These are phyloP conservation scores for Amiota communis DNA, from an alignment of 2,888 invertebrate species.

Conservation along the genomic window DNA sequence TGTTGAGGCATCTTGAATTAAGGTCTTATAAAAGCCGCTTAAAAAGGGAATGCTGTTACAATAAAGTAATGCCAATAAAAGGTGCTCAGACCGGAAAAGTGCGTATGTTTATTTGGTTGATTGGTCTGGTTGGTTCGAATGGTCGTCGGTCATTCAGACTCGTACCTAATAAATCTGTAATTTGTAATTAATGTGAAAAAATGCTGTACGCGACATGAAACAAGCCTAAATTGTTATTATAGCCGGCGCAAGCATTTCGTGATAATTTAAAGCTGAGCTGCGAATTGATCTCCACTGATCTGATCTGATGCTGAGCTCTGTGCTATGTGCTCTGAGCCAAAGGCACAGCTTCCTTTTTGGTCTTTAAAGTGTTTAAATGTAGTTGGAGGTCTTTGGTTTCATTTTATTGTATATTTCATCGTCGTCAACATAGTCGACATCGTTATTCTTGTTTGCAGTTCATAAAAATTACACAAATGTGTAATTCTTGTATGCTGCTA, in stretches of 20 bases:
- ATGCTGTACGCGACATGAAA: conserved; percentile 60
- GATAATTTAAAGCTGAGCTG: neutral
- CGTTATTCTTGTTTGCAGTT: conserved; percentile 33
- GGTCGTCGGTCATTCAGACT: conserved; percentile 33
- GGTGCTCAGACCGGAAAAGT: too few relatives aligned
- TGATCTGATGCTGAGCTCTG: too few relatives aligned
- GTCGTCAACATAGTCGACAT: neutral
- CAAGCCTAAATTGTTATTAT: conserved; percentile 66
- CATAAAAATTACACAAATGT: conserved; percentile 54
- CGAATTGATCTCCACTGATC: conserved; percentile 32
- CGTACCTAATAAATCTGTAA: conserved; percentile 68
- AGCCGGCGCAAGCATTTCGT: neutral
- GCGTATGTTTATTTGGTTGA: too few relatives aligned
- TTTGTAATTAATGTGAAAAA: conserved; percentile 70
- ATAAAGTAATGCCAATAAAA: too few relatives aligned
- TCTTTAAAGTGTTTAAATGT: neutral
- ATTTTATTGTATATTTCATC: conserved; percentile 5
- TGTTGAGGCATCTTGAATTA: conserved; percentile 44
- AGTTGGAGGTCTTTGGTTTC: neutral
- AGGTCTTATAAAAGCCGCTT: conserved; percentile 40
- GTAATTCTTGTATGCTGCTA: conserved; percentile 35
- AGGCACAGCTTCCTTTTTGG: too few relatives aligned
- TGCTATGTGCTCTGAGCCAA: too few relatives aligned
- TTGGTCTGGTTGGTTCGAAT: too few relatives aligned
- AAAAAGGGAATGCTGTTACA: conserved; percentile 30